Base-by-base conservation (phyloP, 2,797 vertebrate species). In the Alfaro cultratus region DNA sequence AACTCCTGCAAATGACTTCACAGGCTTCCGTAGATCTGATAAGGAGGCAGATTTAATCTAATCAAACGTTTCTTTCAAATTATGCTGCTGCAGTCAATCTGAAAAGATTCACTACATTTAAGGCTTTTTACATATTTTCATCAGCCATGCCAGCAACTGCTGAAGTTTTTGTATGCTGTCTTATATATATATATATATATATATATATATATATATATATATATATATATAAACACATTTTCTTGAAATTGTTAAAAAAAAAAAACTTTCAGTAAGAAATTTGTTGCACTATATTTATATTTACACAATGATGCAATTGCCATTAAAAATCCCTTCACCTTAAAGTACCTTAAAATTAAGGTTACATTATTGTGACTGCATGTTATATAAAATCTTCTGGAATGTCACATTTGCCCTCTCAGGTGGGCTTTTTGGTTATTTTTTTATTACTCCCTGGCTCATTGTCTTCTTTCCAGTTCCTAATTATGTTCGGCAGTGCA, bases 361-460 rank as follows among this genome's bases (percentile, higher is more conserved):
- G 13, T 70, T 18, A 74, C 64, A 26, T 43, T 8, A 84, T 71
- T 6, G 36, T 43, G 29, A 13, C 0, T 41, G 43, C 71, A 79
- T 4, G 0, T 78, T 47, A 74, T 39, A 70, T 21, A 71, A 76
- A 41, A 34, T 49, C 79, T 36, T 45, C 6, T 74, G 85, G 86
- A 85, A 91, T 91, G 81, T 85, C 68, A 86, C 75, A 68, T 86
- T 74, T 88, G 51, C 64, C 64, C 79, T 75, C 57, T 83, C 84
- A 92, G 92, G 87, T 93, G 80, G 86, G 45, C 31, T 80, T 79
- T 53, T 77, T 29, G 31, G 41, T n/a, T 43, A 49, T 72, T n/a
- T n/a, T 72, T 67, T 11, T 13, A 41, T 70, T 70, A n/a, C 84
- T 26, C 15, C 0, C 23, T 71, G 82, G 51, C 80, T 80, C 46